Evolutionary conservation across 2,113 vertebrate genomes (phyloP).

Genomic region (Alligator mississippiensis): DNA sequence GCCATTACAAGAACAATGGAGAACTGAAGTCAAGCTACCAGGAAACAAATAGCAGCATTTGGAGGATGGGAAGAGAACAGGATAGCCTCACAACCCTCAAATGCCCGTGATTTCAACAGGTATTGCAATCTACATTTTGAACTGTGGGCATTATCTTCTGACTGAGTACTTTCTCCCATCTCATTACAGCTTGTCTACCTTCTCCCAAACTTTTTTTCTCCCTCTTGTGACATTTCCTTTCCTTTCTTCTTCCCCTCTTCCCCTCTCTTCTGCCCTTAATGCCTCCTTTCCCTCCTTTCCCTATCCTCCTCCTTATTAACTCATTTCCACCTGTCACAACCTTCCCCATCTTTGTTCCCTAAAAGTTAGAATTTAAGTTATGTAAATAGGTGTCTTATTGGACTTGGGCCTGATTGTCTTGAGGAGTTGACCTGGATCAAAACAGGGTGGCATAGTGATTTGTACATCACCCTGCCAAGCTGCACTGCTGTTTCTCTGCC

Average conservation of each 20-base stretch:
- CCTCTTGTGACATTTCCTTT: neutral
- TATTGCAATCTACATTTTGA: accelerated
- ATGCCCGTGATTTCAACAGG: neutral
- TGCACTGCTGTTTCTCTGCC: no score
- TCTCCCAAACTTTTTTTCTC: neutral
- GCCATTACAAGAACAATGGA: neutral
- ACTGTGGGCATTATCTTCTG: neutral
- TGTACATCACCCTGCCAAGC: no score
- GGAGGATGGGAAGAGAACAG: neutral
- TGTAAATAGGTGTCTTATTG: no score
- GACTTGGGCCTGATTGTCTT: no score
- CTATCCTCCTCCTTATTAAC: neutral
- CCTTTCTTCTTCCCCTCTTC: no score
- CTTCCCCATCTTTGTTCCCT: neutral
- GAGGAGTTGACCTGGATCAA: no score
- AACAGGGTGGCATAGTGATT: no score
- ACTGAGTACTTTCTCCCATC: accelerated
- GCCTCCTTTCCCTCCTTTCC: neutral
- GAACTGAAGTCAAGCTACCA: neutral
- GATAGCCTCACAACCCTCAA: neutral
- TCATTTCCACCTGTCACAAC: neutral
- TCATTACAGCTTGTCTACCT: neutral
- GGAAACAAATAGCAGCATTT: neutral
- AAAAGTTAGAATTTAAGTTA: neutral
- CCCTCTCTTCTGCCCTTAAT: neutral